These are phyloP conservation scores for Cassiopea xamachana DNA, from an alignment of 30 jellyfish, hydroid and myxozoan genomes.

Conservation along the genomic window DNA sequence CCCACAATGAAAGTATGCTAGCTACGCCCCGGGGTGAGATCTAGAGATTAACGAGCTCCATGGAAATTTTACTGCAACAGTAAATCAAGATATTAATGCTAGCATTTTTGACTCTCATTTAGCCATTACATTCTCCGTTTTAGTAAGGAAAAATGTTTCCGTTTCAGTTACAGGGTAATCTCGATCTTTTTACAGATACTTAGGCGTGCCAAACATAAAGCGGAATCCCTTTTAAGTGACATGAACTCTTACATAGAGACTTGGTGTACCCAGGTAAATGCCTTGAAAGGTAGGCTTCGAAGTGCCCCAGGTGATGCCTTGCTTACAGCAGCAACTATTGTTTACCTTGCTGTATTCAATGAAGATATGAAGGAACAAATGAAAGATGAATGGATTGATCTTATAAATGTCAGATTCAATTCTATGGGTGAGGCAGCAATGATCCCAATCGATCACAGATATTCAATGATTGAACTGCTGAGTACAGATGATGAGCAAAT, in stretches of 20 bases:
- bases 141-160: neutral
- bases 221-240: slow-evolving; percentile 43
- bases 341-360: slow-evolving; percentile 56
- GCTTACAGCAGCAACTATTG: slow-evolving; percentile 65
- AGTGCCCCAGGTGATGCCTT: slow-evolving; percentile 71
- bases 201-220: slow-evolving; percentile 49
- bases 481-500: slow-evolving; percentile 71
- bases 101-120: too few species aligned
- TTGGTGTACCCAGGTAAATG: slow-evolving; percentile 45
- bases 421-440: neutral
- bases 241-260: slow-evolving; percentile 51
- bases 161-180: neutral
- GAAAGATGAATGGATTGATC: slow-evolving; percentile 28
- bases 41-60: too few species aligned
- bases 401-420: slow-evolving; percentile 15
- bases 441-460: slow-evolving; percentile 30
- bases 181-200: slow-evolving; percentile 14
- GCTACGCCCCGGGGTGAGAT: too few species aligned
- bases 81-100: too few species aligned
- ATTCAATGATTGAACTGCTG: slow-evolving; percentile 30
- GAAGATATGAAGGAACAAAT: slow-evolving; percentile 23
- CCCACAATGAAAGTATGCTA: too few species aligned
- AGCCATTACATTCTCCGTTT: neutral
- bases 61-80: too few species aligned
- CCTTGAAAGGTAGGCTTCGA: slow-evolving; percentile 16